These are phyloP conservation scores for Decapterus maruadsi DNA, from an alignment of 2,797 vertebrate species.

Conservation along the genomic window DNA sequence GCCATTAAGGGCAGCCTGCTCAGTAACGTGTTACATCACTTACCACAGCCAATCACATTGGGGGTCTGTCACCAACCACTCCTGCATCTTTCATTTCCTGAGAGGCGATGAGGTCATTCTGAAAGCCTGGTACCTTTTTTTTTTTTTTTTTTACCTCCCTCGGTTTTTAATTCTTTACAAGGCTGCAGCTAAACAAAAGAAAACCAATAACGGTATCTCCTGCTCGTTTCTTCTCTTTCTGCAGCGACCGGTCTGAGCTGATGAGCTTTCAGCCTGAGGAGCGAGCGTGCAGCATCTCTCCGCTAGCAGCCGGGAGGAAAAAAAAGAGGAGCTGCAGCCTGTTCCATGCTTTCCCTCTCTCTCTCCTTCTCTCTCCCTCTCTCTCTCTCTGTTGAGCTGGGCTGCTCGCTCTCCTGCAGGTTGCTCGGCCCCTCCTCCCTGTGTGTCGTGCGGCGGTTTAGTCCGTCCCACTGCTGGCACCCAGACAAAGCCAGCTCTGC, in stretches of 20 bases:
- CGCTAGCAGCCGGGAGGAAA: conserved; percentile 20
- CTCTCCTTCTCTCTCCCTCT: conserved; percentile 43
- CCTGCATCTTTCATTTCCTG: conserved; percentile 86
- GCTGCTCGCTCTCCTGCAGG: conserved; percentile 79
- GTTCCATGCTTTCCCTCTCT: conserved; percentile 65
- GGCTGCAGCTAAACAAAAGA: conserved; percentile 2
- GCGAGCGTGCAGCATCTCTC: conserved; percentile 1
- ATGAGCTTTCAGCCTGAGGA: conserved; percentile 35
- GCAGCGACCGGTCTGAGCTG: conserved; percentile 25
- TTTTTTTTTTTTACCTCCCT: not conserved
- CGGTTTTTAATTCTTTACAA: conserved; percentile 18
- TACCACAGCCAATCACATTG: conserved; percentile 94
- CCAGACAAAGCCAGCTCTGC: conserved; percentile 91
- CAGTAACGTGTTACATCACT: conserved; percentile 97
- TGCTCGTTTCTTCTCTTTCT: conserved; percentile 31
- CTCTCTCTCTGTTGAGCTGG: conserved; percentile 42
- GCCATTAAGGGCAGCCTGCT: conserved; percentile 90
- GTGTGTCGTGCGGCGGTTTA: conserved; percentile 71
- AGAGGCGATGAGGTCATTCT: conserved; percentile 82
- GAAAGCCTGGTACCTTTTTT: conserved; percentile 31
- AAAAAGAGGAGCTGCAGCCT: conserved; percentile 64
- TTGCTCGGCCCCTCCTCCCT: conserved; percentile 80
- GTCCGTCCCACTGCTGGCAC: conserved; percentile 90
- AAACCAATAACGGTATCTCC: not conserved
- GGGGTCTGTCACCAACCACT: conserved; percentile 93